Evolutionary conservation across 2,113 vertebrate genomes (phyloP).

Genomic region (Caretta caretta): DNA sequence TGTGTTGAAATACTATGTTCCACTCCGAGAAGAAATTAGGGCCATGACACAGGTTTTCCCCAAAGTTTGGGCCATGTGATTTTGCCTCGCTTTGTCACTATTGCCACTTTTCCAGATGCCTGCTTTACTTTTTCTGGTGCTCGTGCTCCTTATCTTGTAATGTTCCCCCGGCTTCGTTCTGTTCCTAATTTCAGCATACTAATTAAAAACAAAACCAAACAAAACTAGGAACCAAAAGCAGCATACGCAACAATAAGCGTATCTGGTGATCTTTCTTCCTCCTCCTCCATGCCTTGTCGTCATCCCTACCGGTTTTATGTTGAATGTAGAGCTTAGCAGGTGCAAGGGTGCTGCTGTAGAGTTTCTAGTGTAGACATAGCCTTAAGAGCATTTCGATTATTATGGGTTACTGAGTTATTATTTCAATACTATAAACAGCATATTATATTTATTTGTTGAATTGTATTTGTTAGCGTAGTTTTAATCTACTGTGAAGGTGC

Average conservation of each 20-base stretch:
- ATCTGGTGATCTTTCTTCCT: fast-evolving
- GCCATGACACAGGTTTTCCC: neutral
- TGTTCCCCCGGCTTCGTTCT: neutral
- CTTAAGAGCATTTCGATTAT: neutral
- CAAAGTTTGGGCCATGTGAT: neutral
- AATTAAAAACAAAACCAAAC: neutral
- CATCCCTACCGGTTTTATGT: neutral
- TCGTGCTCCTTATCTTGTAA: neutral
- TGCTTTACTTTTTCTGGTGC: neutral
- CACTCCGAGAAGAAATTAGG: neutral
- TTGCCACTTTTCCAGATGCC: neutral
- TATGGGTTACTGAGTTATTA: neutral
- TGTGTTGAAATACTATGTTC: neutral
- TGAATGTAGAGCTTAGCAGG: fast-evolving
- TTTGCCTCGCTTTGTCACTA: neutral
- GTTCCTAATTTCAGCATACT: neutral
- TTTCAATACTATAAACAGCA: neutral
- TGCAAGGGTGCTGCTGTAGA: neutral
- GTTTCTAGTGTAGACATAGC: neutral
- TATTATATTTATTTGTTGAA: neutral
- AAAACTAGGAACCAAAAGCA: neutral
- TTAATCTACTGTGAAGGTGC: neutral
- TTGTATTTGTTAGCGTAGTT: neutral
- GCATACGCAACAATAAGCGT: fast-evolving
- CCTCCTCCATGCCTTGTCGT: fast-evolving